phyloP scores from a whole-genome alignment of 1,140 invertebrate genomes.

The Nylanderia fulva region DNA sequence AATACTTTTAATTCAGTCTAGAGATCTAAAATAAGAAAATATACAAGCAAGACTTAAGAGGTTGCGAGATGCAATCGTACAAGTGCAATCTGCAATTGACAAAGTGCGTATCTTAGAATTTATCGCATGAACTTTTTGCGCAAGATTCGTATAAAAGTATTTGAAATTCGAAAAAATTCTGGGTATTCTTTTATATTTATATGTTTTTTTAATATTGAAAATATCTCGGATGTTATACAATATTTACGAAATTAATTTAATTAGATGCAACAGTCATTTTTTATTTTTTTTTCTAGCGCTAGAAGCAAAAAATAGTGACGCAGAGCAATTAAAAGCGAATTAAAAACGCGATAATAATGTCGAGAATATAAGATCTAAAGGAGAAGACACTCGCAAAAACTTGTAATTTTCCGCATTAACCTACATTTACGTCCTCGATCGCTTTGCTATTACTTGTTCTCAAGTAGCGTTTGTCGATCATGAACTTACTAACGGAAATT shows the following conservation, averaged over 20 bases:
- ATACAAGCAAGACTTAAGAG: neutral
- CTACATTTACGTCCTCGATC: conserved; percentile 50
- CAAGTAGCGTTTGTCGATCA: conserved; percentile 33
- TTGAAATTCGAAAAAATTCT: neutral
- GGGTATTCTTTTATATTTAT: neutral
- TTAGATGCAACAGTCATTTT: neutral
- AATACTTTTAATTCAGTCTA: neutral
- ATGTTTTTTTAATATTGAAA: neutral
- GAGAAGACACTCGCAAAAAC: conserved; percentile 27
- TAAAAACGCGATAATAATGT: neutral
- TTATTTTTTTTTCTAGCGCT: neutral
- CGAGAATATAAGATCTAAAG: neutral
- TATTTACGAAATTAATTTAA: neutral
- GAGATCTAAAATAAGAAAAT: neutral
- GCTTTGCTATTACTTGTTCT: neutral
- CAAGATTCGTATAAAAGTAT: neutral
- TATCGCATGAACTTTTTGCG: neutral
- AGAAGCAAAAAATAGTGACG: neutral
- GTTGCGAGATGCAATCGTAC: neutral
- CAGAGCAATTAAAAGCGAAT: neutral
- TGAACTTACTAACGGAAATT: conserved; percentile 33
- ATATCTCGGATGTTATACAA: neutral
- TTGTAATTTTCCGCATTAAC: conserved; percentile 42
- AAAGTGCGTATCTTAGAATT: conserved; percentile 11
- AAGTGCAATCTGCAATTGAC: neutral